These are phyloP conservation scores for Lethenteron reissneri DNA, from an alignment of 2,113 vertebrate species.

Conservation along the genomic window DNA sequence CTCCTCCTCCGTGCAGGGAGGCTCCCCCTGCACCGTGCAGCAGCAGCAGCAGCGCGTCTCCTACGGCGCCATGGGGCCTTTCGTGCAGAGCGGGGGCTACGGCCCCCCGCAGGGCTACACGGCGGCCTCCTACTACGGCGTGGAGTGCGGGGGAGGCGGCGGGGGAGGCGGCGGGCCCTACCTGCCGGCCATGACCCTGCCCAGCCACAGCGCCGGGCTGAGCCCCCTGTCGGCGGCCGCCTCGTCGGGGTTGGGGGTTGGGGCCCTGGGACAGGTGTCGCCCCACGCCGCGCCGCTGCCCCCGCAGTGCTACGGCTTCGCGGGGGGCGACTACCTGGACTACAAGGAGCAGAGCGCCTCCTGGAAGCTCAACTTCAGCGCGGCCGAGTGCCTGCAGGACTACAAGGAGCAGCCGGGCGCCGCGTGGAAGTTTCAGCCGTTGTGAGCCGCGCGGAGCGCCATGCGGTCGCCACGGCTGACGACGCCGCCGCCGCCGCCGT, in stretches of 20 bases:
- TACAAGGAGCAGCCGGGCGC: constrained; percentile 80
- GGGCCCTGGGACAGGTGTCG: constrained; percentile 15
- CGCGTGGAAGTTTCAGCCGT: constrained; percentile 96
- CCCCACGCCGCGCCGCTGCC: constrained; percentile 65
- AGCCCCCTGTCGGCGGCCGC: constrained; percentile 80
- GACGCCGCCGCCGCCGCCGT: too few species aligned
- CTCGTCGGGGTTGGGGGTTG: constrained; percentile 30
- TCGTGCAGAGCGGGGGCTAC: constrained; percentile 66
- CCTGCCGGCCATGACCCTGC: constrained; percentile 84
- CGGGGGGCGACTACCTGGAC: constrained; percentile 84
- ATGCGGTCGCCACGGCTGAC: too few species aligned
- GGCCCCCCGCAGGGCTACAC: constrained; percentile 50
- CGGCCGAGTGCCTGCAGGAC: constrained; percentile 77
- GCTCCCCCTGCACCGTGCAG: constrained; percentile 17
- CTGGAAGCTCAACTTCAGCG: constrained; percentile 98
- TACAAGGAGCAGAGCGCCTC: constrained; percentile 82
- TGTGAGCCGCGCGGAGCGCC: constrained; percentile 29
- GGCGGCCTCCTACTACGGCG: constrained; percentile 48
- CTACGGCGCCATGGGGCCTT: constrained; percentile 55
- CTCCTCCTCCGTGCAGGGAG: constrained; percentile 82
- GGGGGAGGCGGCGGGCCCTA: constrained; percentile 89
- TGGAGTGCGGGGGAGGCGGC: constrained; percentile 30
- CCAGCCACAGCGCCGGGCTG: constrained; percentile 72
- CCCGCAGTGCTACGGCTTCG: constrained; percentile 54
- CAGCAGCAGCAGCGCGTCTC: constrained; percentile 21